Conservation (phyloP, 2,113 vertebrate species). For the Engystomops pustulosus region DNA sequence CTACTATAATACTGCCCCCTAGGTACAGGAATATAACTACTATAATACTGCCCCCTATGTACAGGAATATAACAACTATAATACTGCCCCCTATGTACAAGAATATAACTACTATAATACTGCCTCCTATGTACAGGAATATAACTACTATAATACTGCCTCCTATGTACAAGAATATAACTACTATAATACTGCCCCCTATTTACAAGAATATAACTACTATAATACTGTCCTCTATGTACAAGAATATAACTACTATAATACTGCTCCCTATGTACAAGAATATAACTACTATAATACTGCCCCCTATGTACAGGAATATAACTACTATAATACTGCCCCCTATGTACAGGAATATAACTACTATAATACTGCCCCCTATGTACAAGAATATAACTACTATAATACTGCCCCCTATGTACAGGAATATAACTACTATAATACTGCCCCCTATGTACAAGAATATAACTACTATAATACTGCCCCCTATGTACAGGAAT, state of each 20-base stretch:
- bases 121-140: neutral
- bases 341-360: too few relatives aligned
- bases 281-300: conserved; percentile 19
- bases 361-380: too few relatives aligned
- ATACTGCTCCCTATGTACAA: neutral
- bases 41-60: neutral
- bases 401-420: neutral
- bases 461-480: too few relatives aligned
- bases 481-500: too few relatives aligned
- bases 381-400: conserved; percentile 2
- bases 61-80: neutral
- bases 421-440: conserved; percentile 1
- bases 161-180: neutral
- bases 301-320: too few relatives aligned
- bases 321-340: too few relatives aligned
- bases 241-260: conserved; percentile 20
- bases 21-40: neutral
- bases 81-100: neutral
- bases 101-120: conserved; percentile 1
- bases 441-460: too few relatives aligned
- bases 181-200: neutral
- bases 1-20: neutral
- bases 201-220: neutral
- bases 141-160: neutral
- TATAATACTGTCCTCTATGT: neutral